These are phyloP conservation scores for Hormiphora californensis DNA, from an alignment of 37 sponge, comb jelly and placozoan species.

Conservation along the genomic window DNA sequence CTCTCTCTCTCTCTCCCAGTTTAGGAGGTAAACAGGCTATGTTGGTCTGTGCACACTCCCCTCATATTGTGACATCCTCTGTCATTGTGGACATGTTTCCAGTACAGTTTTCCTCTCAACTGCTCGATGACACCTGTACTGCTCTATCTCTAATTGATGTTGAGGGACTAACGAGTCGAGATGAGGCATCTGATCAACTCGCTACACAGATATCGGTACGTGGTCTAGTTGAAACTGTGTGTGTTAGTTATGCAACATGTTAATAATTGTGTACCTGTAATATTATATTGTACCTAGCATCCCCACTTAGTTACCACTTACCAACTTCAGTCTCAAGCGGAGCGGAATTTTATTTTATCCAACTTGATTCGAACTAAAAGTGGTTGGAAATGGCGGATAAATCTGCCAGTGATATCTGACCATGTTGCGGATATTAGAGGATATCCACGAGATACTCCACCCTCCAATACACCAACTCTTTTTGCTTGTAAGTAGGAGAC, in stretches of 20 bases:
- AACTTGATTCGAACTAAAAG: neutral
- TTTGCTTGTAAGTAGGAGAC: slow-evolving; percentile 8
- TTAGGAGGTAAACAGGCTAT: slow-evolving; percentile 3
- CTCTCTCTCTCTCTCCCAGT: too few species aligned
- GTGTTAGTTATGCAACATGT: too few species aligned
- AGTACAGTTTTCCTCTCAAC: neutral
- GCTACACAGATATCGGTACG: neutral
- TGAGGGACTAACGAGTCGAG: neutral
- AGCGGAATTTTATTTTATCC: slow-evolving; percentile 5
- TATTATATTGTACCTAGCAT: too few species aligned
- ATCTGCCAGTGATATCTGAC: neutral
- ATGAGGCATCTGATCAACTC: neutral
- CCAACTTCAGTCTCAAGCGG: neutral
- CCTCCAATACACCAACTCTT: neutral
- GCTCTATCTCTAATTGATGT: neutral
- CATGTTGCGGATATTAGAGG: neutral
- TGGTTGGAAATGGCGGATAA: slow-evolving; percentile 1
- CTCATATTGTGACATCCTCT: neutral
- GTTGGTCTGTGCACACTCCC: neutral
- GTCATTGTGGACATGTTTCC: slow-evolving; percentile 11
- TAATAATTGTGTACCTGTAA: too few species aligned
- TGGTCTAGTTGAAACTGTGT: too few species aligned
- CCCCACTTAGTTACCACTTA: too few species aligned
- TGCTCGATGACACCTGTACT: neutral
- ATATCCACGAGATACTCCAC: neutral